Evolutionary conservation across 2,113 vertebrate genomes (phyloP), one percentile per base, ranked within the genome.

Genomic region (Stigmatopora argus): DNA sequence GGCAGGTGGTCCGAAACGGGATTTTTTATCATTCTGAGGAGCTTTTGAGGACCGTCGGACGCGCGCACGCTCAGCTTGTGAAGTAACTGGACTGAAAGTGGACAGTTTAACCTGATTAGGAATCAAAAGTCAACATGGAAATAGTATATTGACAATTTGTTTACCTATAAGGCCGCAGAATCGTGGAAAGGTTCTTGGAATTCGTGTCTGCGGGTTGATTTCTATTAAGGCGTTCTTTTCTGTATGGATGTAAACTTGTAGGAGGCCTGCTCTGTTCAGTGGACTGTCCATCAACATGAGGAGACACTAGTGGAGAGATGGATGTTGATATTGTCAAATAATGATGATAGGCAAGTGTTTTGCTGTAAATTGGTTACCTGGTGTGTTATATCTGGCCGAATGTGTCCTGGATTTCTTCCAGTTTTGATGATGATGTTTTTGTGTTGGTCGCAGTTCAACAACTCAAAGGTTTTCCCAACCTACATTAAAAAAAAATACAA

Each of bases 151-250:
- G 1, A 45, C 4, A 41, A 1, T 4, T 5, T 9, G 4, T 52
- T 93, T 89, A 99, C 97, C 95, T 93, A 99, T 99, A 0, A 99
- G 94, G 35, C 97, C 97, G 83, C 95, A 99, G 72, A 99, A 99
- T 18, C 97, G 93, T 66, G 90, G 82, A 80, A 99, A 98, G 1
- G 97, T 99, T 68, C 97, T 92, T 5, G 97, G 97, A 65, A 98
- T 98, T 66, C 96, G 92, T 3, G 97, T 99, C 73, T 99, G 96
- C 0, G 97, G 97, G 77, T 98, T 98, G 65, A 99, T 91, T 81
- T 98, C 95, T 2, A 99, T 96, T 58, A 99, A 80, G 18, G 93
- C 94, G 0, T 99, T 99, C 75, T 93, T 94, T 87, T 94, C 93
- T 0, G 97, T 98, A 55, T 97, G 97, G 76, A 99, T 89, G 48